These are phyloP conservation scores for Arbacia lixula DNA, from an alignment of 53 echinoderm and acorn worm genomes.

Conservation along the genomic window DNA sequence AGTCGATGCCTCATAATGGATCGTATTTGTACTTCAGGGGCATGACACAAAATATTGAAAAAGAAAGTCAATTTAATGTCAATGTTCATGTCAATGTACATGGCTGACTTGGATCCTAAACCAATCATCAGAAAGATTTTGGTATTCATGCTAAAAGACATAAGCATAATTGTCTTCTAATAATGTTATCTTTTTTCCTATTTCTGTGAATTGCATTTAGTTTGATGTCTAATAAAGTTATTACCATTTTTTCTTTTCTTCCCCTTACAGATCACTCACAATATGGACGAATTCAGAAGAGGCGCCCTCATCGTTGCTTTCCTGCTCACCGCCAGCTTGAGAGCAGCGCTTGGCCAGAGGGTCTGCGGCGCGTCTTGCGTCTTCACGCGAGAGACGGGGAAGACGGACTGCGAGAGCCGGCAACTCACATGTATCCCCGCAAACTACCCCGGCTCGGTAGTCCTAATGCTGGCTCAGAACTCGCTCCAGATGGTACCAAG, in stretches of 20 bases:
- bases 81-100: too few relatives aligned
- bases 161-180: too few relatives aligned
- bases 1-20: too few relatives aligned
- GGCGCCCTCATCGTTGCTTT: background rate
- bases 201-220: too few relatives aligned
- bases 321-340: background rate
- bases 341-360: slow-evolving; percentile 1
- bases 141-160: too few relatives aligned
- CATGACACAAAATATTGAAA: too few relatives aligned
- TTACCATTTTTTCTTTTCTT: background rate
- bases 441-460: slow-evolving; percentile 52
- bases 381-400: slow-evolving; percentile 69
- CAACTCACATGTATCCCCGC: slow-evolving; percentile 73
- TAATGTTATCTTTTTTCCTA: too few relatives aligned
- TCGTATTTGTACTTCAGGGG: too few relatives aligned
- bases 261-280: background rate
- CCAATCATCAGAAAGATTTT: too few relatives aligned
- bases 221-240: background rate
- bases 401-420: slow-evolving; percentile 82
- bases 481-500: slow-evolving; percentile 57
- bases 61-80: too few relatives aligned
- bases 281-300: slow-evolving; percentile 13
- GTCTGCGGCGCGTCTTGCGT: slow-evolving; percentile 58
- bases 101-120: too few relatives aligned
- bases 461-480: slow-evolving; percentile 86